Percentiles rank a stretch among this genome's conserved stretches.
Evolutionary conservation across 2,113 vertebrate genomes (phyloP).

Genomic region (Sisor rabdophorus): DNA sequence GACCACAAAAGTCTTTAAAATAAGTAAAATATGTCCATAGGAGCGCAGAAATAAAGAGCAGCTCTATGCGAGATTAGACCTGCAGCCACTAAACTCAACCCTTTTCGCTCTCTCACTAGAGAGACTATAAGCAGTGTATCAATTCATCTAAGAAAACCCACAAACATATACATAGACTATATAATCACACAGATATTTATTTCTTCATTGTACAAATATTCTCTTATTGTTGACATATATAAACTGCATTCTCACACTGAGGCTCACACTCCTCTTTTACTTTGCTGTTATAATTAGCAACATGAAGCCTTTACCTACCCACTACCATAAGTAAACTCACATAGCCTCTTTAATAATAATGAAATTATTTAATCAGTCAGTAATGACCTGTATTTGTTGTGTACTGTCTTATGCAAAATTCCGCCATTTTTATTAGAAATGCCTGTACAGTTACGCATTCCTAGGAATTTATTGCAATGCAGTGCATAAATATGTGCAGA

Average conservation of each 20-base stretch:
- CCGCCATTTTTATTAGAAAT: no score
- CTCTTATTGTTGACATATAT: background rate
- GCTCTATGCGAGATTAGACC: constrained; percentile 46
- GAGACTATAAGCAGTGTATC: constrained; percentile 47
- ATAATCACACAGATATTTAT: background rate
- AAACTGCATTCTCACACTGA: background rate
- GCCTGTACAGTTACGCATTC: no score
- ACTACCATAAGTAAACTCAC: constrained; percentile 33
- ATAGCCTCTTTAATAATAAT: constrained; percentile 19
- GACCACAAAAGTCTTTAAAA: constrained; percentile 53
- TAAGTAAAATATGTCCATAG: constrained; percentile 54
- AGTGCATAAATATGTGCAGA: no score
- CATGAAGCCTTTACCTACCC: constrained; percentile 30
- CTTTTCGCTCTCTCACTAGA: constrained; percentile 50
- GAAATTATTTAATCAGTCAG: no score
- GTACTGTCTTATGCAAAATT: no score
- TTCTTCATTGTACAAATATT: background rate
- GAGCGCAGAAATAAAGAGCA: constrained; percentile 38
- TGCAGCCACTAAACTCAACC: constrained; percentile 10
- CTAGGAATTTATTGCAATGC: no score
- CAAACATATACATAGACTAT: background rate
- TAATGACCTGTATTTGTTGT: no score
- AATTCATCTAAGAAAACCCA: constrained; percentile 30
- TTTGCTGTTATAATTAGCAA: constrained; percentile 46
- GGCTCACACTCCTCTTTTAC: constrained; percentile 32